These are phyloP conservation scores for Chaetorhynchus papuensis DNA, from an alignment of 2,113 vertebrate genomes.

Conservation along the genomic window DNA sequence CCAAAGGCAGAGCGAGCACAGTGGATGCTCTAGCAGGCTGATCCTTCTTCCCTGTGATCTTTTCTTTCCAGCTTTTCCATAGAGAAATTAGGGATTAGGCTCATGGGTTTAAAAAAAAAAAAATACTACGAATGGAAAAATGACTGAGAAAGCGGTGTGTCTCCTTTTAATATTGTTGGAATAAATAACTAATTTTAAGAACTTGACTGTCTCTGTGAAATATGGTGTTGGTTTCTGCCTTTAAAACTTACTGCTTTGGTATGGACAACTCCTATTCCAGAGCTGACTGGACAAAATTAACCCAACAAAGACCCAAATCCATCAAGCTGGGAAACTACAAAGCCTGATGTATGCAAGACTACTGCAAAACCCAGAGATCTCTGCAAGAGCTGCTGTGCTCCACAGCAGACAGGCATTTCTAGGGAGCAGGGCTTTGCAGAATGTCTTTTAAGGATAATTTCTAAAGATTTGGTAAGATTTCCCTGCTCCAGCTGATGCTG, in stretches of 20 bases:
- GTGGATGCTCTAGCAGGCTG: background rate
- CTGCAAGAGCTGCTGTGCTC: background rate
- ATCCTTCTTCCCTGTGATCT: background rate
- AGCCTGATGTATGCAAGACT: background rate
- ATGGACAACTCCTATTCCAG: background rate
- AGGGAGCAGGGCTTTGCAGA: background rate
- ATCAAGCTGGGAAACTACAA: background rate
- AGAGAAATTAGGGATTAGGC: slow-evolving; percentile 36
- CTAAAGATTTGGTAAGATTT: background rate
- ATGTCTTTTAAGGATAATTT: background rate
- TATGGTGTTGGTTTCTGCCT: slow-evolving; percentile 47
- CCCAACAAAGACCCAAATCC: background rate
- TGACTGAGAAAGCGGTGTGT: background rate
- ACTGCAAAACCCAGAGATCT: background rate
- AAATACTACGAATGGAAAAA: slow-evolving; percentile 61
- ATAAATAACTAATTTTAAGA: slow-evolving; percentile 54
- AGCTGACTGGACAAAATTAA: background rate
- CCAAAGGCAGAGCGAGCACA: background rate
- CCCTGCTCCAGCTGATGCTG: background rate
- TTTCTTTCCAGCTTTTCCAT: slow-evolving; percentile 38
- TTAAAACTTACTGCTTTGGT: slow-evolving; percentile 6
- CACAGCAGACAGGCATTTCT: background rate
- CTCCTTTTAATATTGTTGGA: slow-evolving; percentile 58
- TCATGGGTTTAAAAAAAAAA: slow-evolving; percentile 33
- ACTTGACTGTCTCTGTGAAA: slow-evolving; percentile 52